Conservation (phyloP, 2,888 invertebrate genomes). For the Deilephila porcellus region DNA sequence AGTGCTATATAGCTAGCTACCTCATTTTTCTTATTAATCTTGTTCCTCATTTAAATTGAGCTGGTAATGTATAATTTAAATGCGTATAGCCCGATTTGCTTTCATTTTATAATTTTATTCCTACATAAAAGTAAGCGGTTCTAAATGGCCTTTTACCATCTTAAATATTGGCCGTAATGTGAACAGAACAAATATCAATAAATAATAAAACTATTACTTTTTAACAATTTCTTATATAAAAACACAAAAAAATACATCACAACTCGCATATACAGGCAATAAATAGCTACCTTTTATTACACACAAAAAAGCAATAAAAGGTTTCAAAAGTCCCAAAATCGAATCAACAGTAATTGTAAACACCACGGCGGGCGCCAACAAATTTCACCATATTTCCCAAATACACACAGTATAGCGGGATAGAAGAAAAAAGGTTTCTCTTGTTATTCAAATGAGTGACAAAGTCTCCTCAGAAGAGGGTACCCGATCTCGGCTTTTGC, state of each 20-base stretch:
- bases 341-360: slow-evolving; percentile 39
- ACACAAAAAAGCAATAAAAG: slow-evolving; percentile 8
- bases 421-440: slow-evolving; percentile 70
- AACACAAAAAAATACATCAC: neutral
- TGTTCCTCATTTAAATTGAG: no score
- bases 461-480: slow-evolving; percentile 62
- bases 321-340: slow-evolving; percentile 33
- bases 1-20: neutral
- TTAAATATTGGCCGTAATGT: no score
- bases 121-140: no score
- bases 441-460: slow-evolving; percentile 78
- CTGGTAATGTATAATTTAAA: no score
- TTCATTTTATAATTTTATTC: no score
- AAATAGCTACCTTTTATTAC: neutral
- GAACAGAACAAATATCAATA: no score
- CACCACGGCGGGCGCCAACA: slow-evolving; percentile 33
- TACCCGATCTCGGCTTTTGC: slow-evolving; percentile 59
- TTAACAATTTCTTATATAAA: no score
- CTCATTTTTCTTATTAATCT: no score
- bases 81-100: no score
- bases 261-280: neutral
- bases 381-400: slow-evolving; percentile 42
- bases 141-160: no score
- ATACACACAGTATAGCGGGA: slow-evolving; percentile 33
- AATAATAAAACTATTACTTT: no score